Base-by-base conservation (phyloP, 2,797 vertebrate genomes). In the Lagodon rhomboides region DNA sequence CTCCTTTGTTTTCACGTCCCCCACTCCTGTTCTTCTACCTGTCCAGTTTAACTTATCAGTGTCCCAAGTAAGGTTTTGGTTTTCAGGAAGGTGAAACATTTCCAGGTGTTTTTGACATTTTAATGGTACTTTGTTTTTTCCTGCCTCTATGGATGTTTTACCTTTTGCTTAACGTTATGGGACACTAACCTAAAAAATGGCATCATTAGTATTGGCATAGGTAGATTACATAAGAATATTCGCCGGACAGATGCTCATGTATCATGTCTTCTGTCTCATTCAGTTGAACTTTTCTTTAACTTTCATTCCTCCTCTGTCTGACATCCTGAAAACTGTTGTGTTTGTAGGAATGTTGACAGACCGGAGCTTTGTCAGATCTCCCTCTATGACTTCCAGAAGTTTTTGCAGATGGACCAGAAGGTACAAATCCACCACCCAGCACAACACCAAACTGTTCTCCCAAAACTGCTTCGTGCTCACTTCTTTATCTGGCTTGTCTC, bases 321-420 rank as follows among this genome's bases (percentile, higher is more conserved):
- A 80, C 73, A n/a, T 65, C 41, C 73, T 83, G 60, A 72, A 73
- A 70, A 65, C 54, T 0, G 20, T 61, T 75, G 67, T 80, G 62
- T 83, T 84, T 74, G 34, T 44, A 97, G 97, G 85, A 97, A 97
- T 0, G 96, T 97, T 3, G 97, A 97, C 65, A 90, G 96, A 51
- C 96, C 96, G 0, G 96, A 97, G 89, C 93, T 97, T 38, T 97
- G 96, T 88, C 96, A 97, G 65, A 94, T 97, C 84, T 96, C 96
- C 15, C 92, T 97, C 16, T 97, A 97, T 0, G 97, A 97, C 93
- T 97, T 97, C 91, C 97, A 97, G 94, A 97, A 95, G 91, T 97
- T 97, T 86, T 80, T 97, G 44, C 96, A 96, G 88, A 95, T 96
- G 1, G 97, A 97, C 85, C 97, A 97, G 92, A 97, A 97, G 96